Percentiles rank a stretch among this genome's conserved stretches.
Conservation (phyloP, 2,888 invertebrate genomes). For the Cheilosia soror region DNA sequence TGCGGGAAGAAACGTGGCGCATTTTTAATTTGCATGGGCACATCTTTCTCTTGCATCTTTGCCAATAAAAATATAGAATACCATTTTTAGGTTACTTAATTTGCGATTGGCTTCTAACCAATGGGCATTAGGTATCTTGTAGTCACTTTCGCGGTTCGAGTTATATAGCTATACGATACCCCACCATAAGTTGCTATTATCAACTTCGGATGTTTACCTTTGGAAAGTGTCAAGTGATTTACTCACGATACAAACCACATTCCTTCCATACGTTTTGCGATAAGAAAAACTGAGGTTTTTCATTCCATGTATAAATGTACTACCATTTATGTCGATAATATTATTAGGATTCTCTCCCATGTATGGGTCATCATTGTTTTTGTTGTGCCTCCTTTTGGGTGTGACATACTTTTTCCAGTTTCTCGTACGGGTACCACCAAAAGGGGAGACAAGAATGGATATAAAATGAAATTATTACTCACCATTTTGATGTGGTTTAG, state of each 20-base stretch:
- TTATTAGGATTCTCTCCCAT: conserved; percentile 17
- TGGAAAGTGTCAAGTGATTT: conserved; percentile 8
- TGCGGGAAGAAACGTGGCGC: neutral
- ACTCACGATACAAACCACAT: conserved; percentile 1
- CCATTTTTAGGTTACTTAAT: no score
- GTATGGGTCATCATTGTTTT: conserved; percentile 60
- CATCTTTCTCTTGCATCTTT: no score
- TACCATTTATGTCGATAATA: conserved; percentile 51
- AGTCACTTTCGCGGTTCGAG: no score
- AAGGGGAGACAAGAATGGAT: conserved; percentile 32
- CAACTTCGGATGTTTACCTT: conserved; percentile 39
- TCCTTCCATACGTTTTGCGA: conserved; percentile 20
- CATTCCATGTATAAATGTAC: neutral
- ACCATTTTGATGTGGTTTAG: conserved; percentile 71
- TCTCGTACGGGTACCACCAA: conserved; percentile 40
- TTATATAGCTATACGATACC: no score
- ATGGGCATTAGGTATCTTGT: no score
- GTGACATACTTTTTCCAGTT: conserved; percentile 74
- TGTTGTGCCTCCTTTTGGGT: conserved; percentile 74
- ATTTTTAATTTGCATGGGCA: neutral
- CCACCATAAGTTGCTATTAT: no score
- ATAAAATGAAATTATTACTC: conserved; percentile 70
- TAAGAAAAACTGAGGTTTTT: conserved; percentile 51
- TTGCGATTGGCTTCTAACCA: no score
- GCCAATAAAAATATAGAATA: no score